Conservation (phyloP, 2,113 vertebrate species). For the Cervus canadensis region DNA sequence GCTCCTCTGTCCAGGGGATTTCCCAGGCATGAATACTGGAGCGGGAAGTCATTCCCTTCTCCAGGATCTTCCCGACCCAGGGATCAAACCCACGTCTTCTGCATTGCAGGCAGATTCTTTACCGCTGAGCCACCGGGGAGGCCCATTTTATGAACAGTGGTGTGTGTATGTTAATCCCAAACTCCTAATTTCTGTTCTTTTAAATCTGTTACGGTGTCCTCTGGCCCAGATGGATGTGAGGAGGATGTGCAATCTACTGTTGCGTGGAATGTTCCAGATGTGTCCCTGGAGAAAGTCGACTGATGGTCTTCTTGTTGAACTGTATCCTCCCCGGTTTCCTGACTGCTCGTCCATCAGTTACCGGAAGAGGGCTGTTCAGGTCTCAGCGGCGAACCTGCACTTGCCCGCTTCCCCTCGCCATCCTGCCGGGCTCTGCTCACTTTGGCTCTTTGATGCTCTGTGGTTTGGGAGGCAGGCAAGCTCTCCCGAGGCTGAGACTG, state of each 20-base stretch:
- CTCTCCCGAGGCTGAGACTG: neutral
- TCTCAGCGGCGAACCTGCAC: neutral
- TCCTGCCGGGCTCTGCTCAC: neutral
- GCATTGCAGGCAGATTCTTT: neutral
- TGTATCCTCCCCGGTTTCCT: neutral
- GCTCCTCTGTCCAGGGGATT: neutral
- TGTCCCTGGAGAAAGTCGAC: neutral
- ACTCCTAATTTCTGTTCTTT: neutral
- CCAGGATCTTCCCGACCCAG: neutral
- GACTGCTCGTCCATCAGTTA: rapidly evolving
- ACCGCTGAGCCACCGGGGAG: neutral
- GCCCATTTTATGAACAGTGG: neutral
- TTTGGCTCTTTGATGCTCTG: rapidly evolving
- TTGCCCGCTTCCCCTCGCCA: neutral
- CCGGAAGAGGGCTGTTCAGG: neutral
- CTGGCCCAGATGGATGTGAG: neutral
- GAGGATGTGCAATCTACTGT: neutral
- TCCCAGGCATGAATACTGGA: neutral
- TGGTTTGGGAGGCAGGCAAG: neutral
- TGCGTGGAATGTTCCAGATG: neutral
- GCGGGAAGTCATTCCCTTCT: neutral
- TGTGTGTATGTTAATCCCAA: neutral
- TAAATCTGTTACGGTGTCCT: neutral
- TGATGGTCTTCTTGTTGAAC: neutral
- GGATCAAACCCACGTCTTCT: neutral